A percentile compares a stretch with the other conserved stretches of the same genome.
Evolutionary conservation across 2,113 vertebrate species (phyloP).

Genomic region (Tapirus terrestris): DNA sequence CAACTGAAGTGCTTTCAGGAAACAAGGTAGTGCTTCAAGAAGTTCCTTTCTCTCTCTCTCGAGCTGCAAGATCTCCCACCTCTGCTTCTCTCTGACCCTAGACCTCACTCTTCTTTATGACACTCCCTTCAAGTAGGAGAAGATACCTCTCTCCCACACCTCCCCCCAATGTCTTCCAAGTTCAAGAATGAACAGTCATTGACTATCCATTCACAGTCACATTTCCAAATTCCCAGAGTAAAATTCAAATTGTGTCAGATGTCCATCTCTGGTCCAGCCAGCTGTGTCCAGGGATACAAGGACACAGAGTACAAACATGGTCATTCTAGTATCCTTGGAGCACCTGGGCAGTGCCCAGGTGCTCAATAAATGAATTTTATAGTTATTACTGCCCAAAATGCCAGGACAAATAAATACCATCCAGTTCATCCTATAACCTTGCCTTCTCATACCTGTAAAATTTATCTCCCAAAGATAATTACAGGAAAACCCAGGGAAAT

Average conservation of each 20-base stretch:
- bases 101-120: background rate
- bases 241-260: background rate
- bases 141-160: background rate
- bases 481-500: conserved; percentile 53
- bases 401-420: conserved; percentile 50
- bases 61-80: background rate
- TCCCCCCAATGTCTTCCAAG: background rate
- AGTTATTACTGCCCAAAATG: conserved; percentile 48
- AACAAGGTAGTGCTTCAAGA: background rate
- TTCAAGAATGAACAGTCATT: background rate
- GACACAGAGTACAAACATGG: background rate
- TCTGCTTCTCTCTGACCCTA: background rate
- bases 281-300: background rate
- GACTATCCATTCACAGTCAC: background rate
- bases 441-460: conserved; percentile 8
- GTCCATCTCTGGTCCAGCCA: background rate
- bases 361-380: conserved; percentile 40
- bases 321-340: background rate
- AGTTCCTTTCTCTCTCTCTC: background rate
- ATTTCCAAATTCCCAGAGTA: background rate
- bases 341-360: background rate
- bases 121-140: background rate
- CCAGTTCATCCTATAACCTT: background rate
- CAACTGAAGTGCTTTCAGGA: background rate
- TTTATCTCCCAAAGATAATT: conserved; percentile 64